These are phyloP conservation scores for Macrocentrus cingulum DNA, from an alignment of 1,140 invertebrate species.

Conservation along the genomic window DNA sequence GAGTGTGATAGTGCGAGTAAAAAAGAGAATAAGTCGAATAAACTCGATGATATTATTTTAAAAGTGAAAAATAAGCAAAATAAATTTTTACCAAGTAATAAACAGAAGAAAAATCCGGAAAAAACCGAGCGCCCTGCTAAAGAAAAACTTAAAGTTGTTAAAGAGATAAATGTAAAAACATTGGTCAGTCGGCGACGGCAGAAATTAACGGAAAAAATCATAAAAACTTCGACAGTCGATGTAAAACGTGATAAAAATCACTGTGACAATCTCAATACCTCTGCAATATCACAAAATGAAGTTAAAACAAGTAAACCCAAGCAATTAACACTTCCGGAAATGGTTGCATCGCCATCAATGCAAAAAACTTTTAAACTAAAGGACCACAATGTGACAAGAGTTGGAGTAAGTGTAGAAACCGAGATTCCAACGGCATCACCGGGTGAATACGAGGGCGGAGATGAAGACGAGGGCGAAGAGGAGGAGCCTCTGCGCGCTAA, in stretches of 20 bases:
- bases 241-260: constrained; percentile 18
- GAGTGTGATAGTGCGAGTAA: constrained; percentile 34
- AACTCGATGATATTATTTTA: constrained; percentile 52
- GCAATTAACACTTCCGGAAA: constrained; percentile 41
- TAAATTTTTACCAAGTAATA: constrained; percentile 44
- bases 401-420: constrained; percentile 32
- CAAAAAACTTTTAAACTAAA: constrained; percentile 8
- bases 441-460: constrained; percentile 62
- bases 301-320: constrained; percentile 28
- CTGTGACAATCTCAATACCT: constrained; percentile 25
- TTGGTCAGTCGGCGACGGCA: constrained; percentile 41
- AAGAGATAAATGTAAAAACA: constrained; percentile 31
- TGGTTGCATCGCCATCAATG: constrained; percentile 28
- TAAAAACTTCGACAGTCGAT: constrained; percentile 37
- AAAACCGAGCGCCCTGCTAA: constrained; percentile 41
- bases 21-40: constrained; percentile 49
- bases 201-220: constrained; percentile 39
- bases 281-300: constrained; percentile 1
- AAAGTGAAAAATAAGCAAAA: constrained; percentile 50
- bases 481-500: constrained; percentile 31
- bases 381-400: constrained; percentile 7
- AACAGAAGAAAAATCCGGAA: constrained; percentile 42
- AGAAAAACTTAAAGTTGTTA: constrained; percentile 35
- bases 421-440: constrained; percentile 49
- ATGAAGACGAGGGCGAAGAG: constrained; percentile 51